Percentiles rank a stretch among this genome's conserved stretches.
Evolutionary conservation across 1,140 invertebrate species (phyloP).

Genomic region (Diuraphis noxia): DNA sequence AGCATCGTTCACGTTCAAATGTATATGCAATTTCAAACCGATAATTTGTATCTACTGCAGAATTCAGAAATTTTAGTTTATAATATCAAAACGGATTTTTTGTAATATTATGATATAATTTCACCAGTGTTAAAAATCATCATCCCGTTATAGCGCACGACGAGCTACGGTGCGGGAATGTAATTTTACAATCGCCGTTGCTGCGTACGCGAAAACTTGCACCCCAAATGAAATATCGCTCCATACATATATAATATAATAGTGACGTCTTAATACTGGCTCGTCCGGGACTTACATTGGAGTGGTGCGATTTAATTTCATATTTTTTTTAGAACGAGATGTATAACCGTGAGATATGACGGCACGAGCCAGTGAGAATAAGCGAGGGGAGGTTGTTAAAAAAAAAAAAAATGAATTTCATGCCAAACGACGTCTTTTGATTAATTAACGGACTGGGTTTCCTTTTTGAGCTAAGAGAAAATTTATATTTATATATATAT

Average conservation of each 20-base stretch:
- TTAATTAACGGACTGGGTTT: slow-evolving; percentile 41
- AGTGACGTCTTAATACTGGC: slow-evolving; percentile 42
- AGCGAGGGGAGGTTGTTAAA: slow-evolving; percentile 11
- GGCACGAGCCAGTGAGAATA: background rate
- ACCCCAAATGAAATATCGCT: slow-evolving; percentile 22
- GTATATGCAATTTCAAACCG: background rate
- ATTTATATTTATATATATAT: background rate
- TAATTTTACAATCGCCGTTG: slow-evolving; percentile 24
- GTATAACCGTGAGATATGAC: slow-evolving; percentile 35
- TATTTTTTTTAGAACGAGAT: slow-evolving; percentile 19
- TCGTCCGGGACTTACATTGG: slow-evolving; percentile 22
- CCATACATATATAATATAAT: background rate
- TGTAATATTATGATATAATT: background rate
- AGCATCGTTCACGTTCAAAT: background rate
- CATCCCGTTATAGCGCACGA: background rate
- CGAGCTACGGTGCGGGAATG: background rate
- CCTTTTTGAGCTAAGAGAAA: slow-evolving; percentile 12
- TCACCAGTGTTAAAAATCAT: background rate
- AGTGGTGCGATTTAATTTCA: slow-evolving; percentile 40
- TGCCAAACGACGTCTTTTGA: slow-evolving; percentile 40
- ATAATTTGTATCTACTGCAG: background rate
- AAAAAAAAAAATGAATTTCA: slow-evolving; percentile 45
- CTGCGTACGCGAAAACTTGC: background rate
- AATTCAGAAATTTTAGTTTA: background rate
- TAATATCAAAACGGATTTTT: background rate